Evolutionary conservation across 2,888 invertebrate species (phyloP), one percentile per base, ranked within the genome.

Genomic region (Pardosa pseudoannulata): DNA sequence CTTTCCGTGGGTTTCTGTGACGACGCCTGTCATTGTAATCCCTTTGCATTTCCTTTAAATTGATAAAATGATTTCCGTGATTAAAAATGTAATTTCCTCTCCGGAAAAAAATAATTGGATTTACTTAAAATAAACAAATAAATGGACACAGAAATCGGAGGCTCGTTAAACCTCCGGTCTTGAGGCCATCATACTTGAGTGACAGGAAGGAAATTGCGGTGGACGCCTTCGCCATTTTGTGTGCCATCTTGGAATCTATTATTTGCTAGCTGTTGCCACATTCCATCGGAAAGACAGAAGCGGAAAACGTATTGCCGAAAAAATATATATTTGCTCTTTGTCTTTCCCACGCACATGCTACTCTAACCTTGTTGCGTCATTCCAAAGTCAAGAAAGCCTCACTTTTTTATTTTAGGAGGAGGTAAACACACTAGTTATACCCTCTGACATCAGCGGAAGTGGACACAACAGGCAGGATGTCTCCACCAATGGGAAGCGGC

Each of bases 401-500:
- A 41, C 19, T n/a, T n/a, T 32, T 62, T 76, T 46, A 65, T 16
- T 65, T 41, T n/a, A 41, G 39, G 73, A 73, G 56, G 50, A 56
- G 39, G 56, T 62, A 81, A 74, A 74, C 68, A 81, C 29, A 80
- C 50, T 50, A n/a, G n/a, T n/a, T 70, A 56, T 41, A 75, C 36
- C 70, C 62, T 64, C 50, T 76, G 78, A 83, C 78, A 78, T 78
- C 83, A 78, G 28, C 39, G 83, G 83, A 83, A 67, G 83, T 83
- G 62, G 50, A 56, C 31, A 83, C 83, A 83, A 83, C 83, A 28
- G 68, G 67, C 83, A 78, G 83, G 83, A 83, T 83, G 78, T 83
- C 83, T 83, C 83, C 83, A 41, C 83, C 83, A 83, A 83, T 83
- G 68, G 68, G 78, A 78, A 19, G 78, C 83, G 83, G 56, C 83